phyloP scores from a whole-genome alignment of 2,888 invertebrate species.

The Eupithecia insigniata region DNA sequence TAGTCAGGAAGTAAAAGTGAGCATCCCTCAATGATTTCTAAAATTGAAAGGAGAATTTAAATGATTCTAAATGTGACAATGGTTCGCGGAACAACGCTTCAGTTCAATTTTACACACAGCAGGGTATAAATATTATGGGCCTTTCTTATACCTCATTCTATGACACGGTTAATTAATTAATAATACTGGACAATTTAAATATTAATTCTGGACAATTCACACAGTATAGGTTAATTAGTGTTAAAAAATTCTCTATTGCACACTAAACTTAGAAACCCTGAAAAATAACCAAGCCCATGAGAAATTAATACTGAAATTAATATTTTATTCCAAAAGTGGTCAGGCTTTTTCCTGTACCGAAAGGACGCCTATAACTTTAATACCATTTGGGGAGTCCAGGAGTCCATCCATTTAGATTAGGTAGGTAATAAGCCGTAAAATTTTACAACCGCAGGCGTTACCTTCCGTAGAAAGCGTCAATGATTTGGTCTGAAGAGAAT shows the following conservation, averaged over 20 bases:
- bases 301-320: background rate
- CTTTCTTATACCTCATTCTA: no score
- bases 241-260: background rate
- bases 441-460: conserved; percentile 45
- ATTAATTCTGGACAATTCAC: no score
- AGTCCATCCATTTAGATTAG: conserved; percentile 52
- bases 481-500: conserved; percentile 38
- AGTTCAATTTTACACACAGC: background rate
- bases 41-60: no score
- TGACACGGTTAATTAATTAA: no score
- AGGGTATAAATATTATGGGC: no score
- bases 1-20: no score
- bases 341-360: background rate
- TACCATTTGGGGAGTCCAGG: conserved; percentile 35
- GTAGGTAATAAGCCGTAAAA: conserved; percentile 50
- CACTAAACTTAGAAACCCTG: background rate
- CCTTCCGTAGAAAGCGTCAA: conserved; percentile 30
- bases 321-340: background rate
- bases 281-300: background rate
- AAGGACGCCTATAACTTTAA: conserved; percentile 34
- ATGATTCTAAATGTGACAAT: background rate
- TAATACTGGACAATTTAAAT: no score
- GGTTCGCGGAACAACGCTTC: background rate
- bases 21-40: no score
- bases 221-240: background rate